These are phyloP conservation scores for Antennarius maculatus DNA, from an alignment of 2,797 vertebrate genomes.

Conservation along the genomic window DNA sequence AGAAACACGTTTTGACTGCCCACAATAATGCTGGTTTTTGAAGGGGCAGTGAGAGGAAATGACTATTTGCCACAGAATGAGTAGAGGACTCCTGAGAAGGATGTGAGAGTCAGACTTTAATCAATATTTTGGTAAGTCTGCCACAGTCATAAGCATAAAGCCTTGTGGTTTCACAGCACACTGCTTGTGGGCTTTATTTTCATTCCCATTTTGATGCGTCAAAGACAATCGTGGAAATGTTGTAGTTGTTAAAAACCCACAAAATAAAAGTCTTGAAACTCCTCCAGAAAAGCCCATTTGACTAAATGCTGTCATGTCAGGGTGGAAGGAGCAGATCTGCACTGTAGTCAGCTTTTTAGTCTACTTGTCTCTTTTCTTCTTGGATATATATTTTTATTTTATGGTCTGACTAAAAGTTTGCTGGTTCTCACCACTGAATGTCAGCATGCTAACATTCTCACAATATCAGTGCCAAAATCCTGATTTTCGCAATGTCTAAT, in stretches of 20 bases:
- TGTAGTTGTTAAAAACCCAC: slow-evolving; percentile 34
- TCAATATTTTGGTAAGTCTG: slow-evolving; percentile 52
- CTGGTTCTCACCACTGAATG: no score
- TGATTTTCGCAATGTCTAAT: no score
- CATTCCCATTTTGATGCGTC: slow-evolving; percentile 14
- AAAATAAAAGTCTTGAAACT: slow-evolving; percentile 5
- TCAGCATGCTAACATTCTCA: no score
- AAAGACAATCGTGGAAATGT: not conserved
- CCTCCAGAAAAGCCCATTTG: slow-evolving; percentile 8
- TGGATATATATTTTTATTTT: no score
- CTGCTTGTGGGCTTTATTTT: slow-evolving; percentile 34
- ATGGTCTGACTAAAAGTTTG: no score
- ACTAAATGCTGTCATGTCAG: not conserved
- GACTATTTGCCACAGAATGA: slow-evolving; percentile 35
- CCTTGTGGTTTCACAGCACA: slow-evolving; percentile 39
- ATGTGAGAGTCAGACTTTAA: slow-evolving; percentile 50
- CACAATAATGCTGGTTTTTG: slow-evolving; percentile 53
- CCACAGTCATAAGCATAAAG: slow-evolving; percentile 30
- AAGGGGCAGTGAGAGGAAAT: slow-evolving; percentile 57
- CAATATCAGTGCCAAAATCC: no score
- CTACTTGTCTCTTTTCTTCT: no score
- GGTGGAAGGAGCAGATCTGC: slow-evolving; percentile 3
- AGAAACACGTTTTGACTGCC: slow-evolving; percentile 41
- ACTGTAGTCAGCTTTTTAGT: no score
- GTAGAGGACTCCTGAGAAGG: slow-evolving; percentile 55